Percentiles rank a stretch among this genome's conserved stretches.
These are phyloP conservation scores for Folsomia manolachei DNA, from an alignment of 2,888 invertebrate genomes.

Conservation along the genomic window DNA sequence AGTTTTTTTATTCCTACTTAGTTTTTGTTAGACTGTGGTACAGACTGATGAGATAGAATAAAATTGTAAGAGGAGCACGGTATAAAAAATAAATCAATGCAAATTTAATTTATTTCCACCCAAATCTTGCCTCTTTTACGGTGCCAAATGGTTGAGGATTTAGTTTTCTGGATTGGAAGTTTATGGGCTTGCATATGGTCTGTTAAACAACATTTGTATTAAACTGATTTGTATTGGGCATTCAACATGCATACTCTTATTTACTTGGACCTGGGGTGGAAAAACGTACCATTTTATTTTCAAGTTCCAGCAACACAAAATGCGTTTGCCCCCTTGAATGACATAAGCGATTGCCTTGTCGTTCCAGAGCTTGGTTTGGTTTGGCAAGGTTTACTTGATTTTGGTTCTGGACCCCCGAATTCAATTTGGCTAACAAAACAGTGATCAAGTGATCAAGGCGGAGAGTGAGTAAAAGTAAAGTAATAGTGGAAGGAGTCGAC, in stretches of 20 bases:
- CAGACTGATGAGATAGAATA: too few relatives aligned
- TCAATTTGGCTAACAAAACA: constrained; percentile 13
- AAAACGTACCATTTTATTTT: too few relatives aligned
- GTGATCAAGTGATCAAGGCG: constrained; percentile 11
- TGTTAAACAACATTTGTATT: background rate
- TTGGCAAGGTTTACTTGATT: background rate
- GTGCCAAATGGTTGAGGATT: background rate
- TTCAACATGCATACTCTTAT: too few relatives aligned
- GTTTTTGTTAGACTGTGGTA: too few relatives aligned
- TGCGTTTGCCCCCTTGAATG: background rate
- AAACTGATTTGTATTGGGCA: too few relatives aligned
- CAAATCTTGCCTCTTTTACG: background rate
- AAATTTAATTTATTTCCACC: background rate
- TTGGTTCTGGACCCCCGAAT: constrained; percentile 1
- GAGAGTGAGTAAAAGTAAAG: constrained; percentile 5
- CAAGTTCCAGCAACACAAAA: background rate
- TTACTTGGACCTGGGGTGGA: too few relatives aligned
- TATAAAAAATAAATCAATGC: constrained; percentile 8
- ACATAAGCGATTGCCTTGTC: background rate
- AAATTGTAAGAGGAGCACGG: too few relatives aligned
- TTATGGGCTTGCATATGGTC: background rate
- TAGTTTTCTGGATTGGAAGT: background rate
- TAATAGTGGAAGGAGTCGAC: background rate
- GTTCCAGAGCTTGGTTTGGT: background rate
- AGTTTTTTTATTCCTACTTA: too few relatives aligned